These are phyloP conservation scores for Meandrusa payeni DNA, from an alignment of 2,888 invertebrate species.

Conservation along the genomic window DNA sequence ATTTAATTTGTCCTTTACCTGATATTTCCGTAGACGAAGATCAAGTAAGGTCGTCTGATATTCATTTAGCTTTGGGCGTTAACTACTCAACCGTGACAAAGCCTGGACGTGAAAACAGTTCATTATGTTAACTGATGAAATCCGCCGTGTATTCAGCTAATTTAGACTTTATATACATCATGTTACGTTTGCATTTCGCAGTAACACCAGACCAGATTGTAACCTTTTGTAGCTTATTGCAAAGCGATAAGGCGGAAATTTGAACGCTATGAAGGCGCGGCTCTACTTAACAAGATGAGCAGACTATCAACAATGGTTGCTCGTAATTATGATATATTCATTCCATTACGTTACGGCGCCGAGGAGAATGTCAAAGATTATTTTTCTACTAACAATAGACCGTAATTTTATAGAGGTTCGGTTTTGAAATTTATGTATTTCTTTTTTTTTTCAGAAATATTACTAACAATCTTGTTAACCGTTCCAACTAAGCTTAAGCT, in stretches of 20 bases:
- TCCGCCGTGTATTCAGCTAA: neutral
- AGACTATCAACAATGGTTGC: constrained; percentile 21
- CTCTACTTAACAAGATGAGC: constrained; percentile 22
- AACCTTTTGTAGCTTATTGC: constrained; percentile 6
- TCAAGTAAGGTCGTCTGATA: constrained; percentile 10
- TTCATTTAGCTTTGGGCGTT: constrained; percentile 17
- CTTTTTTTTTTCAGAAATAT: no score
- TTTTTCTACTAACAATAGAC: constrained; percentile 11
- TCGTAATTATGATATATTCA: constrained; percentile 25
- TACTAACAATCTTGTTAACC: no score
- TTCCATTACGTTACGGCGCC: constrained; percentile 17
- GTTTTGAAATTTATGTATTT: constrained; percentile 14
- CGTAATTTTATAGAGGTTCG: constrained; percentile 17
- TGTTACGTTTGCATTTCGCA: constrained; percentile 1
- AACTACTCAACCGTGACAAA: constrained; percentile 14
- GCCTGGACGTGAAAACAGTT: constrained; percentile 14
- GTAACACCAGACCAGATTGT: neutral
- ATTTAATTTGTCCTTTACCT: no score
- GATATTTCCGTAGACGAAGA: neutral
- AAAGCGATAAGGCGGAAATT: constrained; percentile 11
- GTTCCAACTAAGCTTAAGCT: no score
- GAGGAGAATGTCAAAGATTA: constrained; percentile 14
- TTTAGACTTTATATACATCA: constrained; percentile 6
- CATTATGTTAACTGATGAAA: constrained; percentile 9
- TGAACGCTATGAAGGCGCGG: neutral